Base-by-base conservation (phyloP, 2,888 invertebrate species). In the Polietes domitor region DNA sequence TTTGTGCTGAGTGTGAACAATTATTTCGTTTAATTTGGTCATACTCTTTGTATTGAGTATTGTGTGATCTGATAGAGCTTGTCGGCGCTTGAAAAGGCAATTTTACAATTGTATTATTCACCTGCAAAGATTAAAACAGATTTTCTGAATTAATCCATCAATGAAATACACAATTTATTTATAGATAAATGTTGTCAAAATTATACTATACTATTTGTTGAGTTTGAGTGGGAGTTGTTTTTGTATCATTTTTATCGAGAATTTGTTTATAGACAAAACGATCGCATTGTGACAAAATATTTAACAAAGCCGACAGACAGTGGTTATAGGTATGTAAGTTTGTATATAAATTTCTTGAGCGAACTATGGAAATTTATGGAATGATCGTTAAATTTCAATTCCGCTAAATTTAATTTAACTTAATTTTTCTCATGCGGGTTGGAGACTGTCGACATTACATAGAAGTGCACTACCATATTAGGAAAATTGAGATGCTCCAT, bases 181-280 rank as follows among this genome's bases (percentile, higher is more conserved):
- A 37, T 24, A 72, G 41, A 58, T 55, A 55, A 21, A 26, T 53
- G 2, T 37, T 37, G 71, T 41, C 12, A 77, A 77, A 43, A 71
- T 7, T 53, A 26, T 15, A 70, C 19, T 53, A 26, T 15, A 70
- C 19, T 21, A 17, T 65, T n/a, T 47, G 47, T 47, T 37, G 37
- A 58, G 41, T 58, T 50, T 32, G 76, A 68, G 82, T 50, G 77
- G 32, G n/a, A 24, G 37, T 47, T 24, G 53, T 55, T 68, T 65
- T 50, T 72, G 12, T 32, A 24, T 19, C 15, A 19, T 24, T 58
- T 61, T 37, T 41, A 10, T 61, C 0, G 26, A 26, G 9, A 5
- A 63, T 75, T 82, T 79, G 78, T 79, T 80, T 79, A 83, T 76
- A 73, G 77, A 79, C 78, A 78, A 75, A 65, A 26, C 17, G 17